Conservation (phyloP, 2,113 vertebrate genomes). For the Carassius auratus region DNA sequence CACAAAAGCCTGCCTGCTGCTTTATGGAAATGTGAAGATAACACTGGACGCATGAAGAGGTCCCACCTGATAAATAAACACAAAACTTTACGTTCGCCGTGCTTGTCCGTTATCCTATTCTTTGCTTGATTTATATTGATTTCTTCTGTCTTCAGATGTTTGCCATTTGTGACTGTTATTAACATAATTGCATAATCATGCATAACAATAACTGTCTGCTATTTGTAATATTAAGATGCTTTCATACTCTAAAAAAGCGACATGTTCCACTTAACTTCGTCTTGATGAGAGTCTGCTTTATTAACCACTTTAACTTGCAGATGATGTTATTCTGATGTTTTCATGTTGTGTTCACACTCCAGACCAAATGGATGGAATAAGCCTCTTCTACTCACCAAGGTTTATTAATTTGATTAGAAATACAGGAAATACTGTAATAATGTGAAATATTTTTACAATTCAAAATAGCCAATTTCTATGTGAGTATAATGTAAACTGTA, state of each 20-base stretch:
- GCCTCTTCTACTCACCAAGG: no score
- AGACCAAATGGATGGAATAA: no score
- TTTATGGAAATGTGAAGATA: slow-evolving; percentile 72
- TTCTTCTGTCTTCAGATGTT: neutral
- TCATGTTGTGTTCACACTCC: no score
- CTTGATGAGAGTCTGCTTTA: neutral
- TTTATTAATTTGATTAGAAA: no score
- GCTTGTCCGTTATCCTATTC: neutral
- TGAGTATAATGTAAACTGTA: no score
- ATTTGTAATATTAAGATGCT: neutral
- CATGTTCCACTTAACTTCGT: slow-evolving; percentile 40
- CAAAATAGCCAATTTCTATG: no score
- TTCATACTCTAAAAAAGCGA: slow-evolving; percentile 22
- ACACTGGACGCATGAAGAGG: slow-evolving; percentile 60
- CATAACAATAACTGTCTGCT: slow-evolving; percentile 22
- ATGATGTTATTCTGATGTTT: no score
- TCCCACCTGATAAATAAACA: slow-evolving; percentile 41
- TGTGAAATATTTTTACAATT: no score
- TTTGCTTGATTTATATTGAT: slow-evolving; percentile 27
- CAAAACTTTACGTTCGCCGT: neutral
- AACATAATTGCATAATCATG: neutral
- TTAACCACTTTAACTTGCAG: neutral
- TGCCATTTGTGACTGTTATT: slow-evolving; percentile 10
- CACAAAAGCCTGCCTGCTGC: slow-evolving; percentile 72
- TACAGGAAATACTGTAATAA: no score